Evolutionary conservation across 2,797 vertebrate genomes (phyloP).

Genomic region (Hylomyscus alleni): DNA sequence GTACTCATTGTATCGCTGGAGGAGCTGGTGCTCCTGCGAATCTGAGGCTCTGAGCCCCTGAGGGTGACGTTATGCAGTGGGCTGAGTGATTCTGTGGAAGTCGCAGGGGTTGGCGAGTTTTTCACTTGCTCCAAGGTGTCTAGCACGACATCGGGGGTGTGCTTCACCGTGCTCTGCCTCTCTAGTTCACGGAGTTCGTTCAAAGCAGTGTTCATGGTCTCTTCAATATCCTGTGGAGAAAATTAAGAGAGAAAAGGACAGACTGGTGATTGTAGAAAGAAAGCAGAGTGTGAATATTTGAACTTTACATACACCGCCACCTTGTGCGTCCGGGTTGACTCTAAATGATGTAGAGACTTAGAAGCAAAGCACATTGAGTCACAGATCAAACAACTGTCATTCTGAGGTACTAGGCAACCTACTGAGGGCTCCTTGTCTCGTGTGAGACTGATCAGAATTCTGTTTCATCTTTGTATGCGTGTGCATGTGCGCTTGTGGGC

Average conservation of each 20-base stretch:
- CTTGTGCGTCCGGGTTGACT: not conserved
- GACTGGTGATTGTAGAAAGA: not conserved
- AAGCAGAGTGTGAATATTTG: not conserved
- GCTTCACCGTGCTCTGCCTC: slow-evolving; percentile 97
- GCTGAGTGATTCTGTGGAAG: slow-evolving; percentile 92
- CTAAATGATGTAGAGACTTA: not conserved
- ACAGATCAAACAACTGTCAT: not conserved
- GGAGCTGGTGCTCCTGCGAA: slow-evolving; percentile 95
- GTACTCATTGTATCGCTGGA: slow-evolving; percentile 98
- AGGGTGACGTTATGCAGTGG: slow-evolving; percentile 89
- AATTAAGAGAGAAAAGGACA: not conserved
- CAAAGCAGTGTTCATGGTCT: slow-evolving; percentile 99
- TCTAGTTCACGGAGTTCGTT: slow-evolving; percentile 98
- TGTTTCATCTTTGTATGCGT: not conserved
- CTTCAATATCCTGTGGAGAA: slow-evolving; percentile 95
- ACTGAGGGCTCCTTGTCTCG: not conserved
- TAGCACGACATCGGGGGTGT: slow-evolving; percentile 98
- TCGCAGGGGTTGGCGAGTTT: slow-evolving; percentile 88
- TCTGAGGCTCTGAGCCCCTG: slow-evolving; percentile 93
- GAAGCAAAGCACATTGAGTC: not conserved
- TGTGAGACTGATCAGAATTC: not conserved
- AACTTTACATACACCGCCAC: not conserved
- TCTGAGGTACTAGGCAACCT: not conserved
- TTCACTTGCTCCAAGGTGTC: slow-evolving; percentile 99
- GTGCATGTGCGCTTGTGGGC: not conserved